Percentiles rank a stretch among this genome's conserved stretches.
These are phyloP conservation scores for Drosophila sordidula DNA, from an alignment of 2,888 invertebrate genomes.

Conservation along the genomic window DNA sequence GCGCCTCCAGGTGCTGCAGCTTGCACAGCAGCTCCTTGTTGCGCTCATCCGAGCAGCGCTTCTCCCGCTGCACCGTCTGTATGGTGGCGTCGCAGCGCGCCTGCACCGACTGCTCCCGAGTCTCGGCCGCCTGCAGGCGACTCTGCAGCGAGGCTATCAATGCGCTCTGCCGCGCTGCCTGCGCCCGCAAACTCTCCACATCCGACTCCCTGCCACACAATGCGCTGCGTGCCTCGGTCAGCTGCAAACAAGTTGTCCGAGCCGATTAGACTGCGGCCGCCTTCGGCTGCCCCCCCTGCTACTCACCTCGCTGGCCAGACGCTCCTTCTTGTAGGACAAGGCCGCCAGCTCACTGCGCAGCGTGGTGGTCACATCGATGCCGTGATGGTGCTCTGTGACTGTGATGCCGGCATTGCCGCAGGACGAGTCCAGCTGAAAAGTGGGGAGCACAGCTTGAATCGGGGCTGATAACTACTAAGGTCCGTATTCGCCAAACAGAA, in stretches of 20 bases:
- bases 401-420: slow-evolving; percentile 67
- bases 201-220: slow-evolving; percentile 91
- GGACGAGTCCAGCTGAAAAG: slow-evolving; percentile 68
- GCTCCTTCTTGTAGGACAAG: slow-evolving; percentile 93
- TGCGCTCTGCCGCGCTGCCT: slow-evolving; percentile 92
- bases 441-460: not conserved
- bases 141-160: slow-evolving; percentile 92
- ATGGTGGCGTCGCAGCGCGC: slow-evolving; percentile 88
- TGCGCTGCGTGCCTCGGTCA: slow-evolving; percentile 89
- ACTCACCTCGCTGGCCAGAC: slow-evolving; percentile 90
- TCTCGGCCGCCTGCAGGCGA: slow-evolving; percentile 92
- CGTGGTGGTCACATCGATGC: slow-evolving; percentile 90
- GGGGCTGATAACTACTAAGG: no score
- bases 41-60: slow-evolving; percentile 90
- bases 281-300: rapidly evolving
- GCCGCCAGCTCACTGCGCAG: slow-evolving; percentile 94
- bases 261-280: no score
- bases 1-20: slow-evolving; percentile 90
- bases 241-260: slow-evolving; percentile 83
- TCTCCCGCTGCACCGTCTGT: slow-evolving; percentile 91
- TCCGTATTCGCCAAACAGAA: no score
- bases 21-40: slow-evolving; percentile 91
- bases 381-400: slow-evolving; percentile 76
- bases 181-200: slow-evolving; percentile 93
- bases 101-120: slow-evolving; percentile 90